phyloP scores from a whole-genome alignment of 2,113 vertebrate species.

The Cichladusa arquata region DNA sequence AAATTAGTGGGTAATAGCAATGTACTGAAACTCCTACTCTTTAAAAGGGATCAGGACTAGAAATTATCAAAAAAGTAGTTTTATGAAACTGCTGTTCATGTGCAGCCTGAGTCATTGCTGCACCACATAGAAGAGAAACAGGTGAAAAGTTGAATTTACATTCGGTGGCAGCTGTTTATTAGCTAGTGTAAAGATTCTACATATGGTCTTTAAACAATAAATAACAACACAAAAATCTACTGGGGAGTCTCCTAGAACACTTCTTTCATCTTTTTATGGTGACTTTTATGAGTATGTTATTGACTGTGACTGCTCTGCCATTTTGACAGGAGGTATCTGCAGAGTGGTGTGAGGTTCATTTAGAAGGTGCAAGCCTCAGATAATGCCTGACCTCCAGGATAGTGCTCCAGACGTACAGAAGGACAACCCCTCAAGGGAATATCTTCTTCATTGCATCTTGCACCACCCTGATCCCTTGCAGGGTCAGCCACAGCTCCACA shows the following conservation, averaged over 20 bases:
- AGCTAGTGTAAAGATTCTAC: not conserved
- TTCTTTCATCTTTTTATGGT: not conserved
- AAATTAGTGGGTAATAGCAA: conserved; percentile 69
- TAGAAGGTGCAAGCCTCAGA: not conserved
- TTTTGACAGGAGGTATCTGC: not conserved
- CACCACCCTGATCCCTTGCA: accelerated
- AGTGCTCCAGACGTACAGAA: not conserved
- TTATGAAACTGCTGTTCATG: not conserved
- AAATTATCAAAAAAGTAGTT: not conserved
- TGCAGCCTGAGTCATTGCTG: not conserved
- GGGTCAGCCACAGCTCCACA: not conserved
- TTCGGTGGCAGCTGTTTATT: not conserved
- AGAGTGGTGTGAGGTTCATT: not conserved
- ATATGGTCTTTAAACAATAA: not conserved
- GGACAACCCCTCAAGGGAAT: accelerated
- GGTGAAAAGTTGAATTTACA: not conserved
- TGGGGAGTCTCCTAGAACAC: not conserved
- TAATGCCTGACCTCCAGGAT: not conserved
- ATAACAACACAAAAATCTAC: not conserved
- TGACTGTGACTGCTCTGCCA: not conserved
- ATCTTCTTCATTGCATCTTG: not conserved
- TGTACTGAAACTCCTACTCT: conserved; percentile 9
- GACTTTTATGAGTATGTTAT: not conserved
- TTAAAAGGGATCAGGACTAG: conserved; percentile 28
- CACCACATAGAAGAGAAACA: not conserved